phyloP scores from a whole-genome alignment of 2,113 vertebrate genomes.

The Triplophysa rosa region DNA sequence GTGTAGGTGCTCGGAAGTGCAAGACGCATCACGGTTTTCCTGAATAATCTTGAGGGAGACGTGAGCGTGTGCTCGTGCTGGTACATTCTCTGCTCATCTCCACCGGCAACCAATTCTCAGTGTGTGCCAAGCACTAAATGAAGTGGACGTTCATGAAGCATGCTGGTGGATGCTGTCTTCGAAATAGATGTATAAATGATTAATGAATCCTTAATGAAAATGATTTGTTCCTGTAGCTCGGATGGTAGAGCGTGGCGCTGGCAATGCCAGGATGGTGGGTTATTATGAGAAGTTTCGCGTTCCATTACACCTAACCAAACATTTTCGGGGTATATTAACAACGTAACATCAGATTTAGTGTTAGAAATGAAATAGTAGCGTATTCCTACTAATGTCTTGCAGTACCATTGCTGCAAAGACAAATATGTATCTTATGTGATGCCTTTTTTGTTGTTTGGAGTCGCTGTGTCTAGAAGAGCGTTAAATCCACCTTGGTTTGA shows the following conservation, averaged over 20 bases:
- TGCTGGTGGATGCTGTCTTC: conserved; percentile 17
- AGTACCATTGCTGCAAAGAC: too few relatives aligned
- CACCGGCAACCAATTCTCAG: conserved; percentile 27
- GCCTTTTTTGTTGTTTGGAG: neutral
- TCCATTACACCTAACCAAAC: too few relatives aligned
- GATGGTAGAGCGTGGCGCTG: too few relatives aligned
- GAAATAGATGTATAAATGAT: conserved; percentile 6
- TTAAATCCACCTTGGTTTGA: neutral
- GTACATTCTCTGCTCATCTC: conserved; percentile 33
- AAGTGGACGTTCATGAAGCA: conserved; percentile 28
- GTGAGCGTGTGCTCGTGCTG: neutral
- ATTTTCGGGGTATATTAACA: too few relatives aligned
- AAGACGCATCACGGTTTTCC: conserved; percentile 4
- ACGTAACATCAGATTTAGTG: too few relatives aligned
- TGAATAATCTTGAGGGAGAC: conserved; percentile 19
- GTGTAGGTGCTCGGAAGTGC: conserved; percentile 10
- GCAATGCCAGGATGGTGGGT: too few relatives aligned
- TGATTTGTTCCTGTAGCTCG: neutral
- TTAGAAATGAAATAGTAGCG: too few relatives aligned
- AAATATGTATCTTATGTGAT: neutral
- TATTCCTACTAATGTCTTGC: too few relatives aligned
- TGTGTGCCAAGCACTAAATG: conserved; percentile 22
- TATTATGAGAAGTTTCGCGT: too few relatives aligned
- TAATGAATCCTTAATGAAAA: conserved; percentile 15
- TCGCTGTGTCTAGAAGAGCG: neutral